These are phyloP conservation scores for Cynaeus angustus DNA, from an alignment of 2,888 invertebrate species.

Conservation along the genomic window DNA sequence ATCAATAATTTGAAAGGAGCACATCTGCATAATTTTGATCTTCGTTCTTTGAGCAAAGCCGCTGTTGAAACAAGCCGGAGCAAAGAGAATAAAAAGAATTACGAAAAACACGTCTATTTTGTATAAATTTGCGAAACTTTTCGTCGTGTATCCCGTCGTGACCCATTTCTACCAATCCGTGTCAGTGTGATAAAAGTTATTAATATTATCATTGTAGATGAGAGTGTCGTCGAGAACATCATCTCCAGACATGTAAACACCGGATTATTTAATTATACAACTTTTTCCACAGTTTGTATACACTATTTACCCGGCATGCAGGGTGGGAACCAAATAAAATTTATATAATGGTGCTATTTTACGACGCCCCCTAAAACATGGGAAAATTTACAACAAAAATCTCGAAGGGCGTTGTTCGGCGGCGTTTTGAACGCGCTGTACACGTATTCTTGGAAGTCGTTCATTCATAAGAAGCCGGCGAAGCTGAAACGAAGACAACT, in stretches of 20 bases:
- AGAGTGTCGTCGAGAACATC: slow-evolving; percentile 40
- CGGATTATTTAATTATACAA: slow-evolving; percentile 51
- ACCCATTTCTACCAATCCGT: neutral
- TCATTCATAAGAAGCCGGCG: slow-evolving; percentile 52
- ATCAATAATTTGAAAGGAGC: neutral
- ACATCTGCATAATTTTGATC: neutral
- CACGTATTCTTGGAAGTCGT: slow-evolving; percentile 52
- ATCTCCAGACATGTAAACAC: slow-evolving; percentile 49
- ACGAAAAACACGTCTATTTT: no score
- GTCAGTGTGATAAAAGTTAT: slow-evolving; percentile 8
- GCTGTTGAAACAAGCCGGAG: neutral
- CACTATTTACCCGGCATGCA: slow-evolving; percentile 48
- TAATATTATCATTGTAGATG: slow-evolving; percentile 22
- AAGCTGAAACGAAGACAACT: slow-evolving; percentile 30
- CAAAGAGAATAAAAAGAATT: neutral
- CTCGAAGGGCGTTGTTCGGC: slow-evolving; percentile 38
- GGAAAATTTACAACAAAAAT: slow-evolving; percentile 42
- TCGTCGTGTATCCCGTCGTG: neutral
- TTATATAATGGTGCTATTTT: slow-evolving; percentile 45
- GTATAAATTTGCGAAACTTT: no score
- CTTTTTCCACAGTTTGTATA: slow-evolving; percentile 50
- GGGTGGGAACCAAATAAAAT: slow-evolving; percentile 51
- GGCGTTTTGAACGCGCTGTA: slow-evolving; percentile 51
- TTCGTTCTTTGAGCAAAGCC: neutral
- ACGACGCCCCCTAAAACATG: slow-evolving; percentile 44